These are phyloP conservation scores for Pteropus rufus DNA, from an alignment of 2,797 vertebrate genomes.

Conservation along the genomic window DNA sequence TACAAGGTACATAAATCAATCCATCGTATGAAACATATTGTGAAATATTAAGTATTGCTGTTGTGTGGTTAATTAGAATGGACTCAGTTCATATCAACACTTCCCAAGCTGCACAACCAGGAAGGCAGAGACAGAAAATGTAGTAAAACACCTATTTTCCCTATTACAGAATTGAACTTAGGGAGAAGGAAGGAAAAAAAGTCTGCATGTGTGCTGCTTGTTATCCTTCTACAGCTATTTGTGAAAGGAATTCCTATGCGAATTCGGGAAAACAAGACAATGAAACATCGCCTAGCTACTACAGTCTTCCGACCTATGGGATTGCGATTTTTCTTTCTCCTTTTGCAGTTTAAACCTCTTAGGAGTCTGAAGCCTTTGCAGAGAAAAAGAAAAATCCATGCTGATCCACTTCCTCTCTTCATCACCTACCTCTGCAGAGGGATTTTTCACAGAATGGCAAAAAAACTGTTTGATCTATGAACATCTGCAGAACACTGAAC, in stretches of 20 bases:
- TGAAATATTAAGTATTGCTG: not conserved
- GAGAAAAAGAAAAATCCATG: not conserved
- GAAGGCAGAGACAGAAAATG: not conserved
- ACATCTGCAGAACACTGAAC: not conserved
- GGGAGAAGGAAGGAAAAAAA: not conserved
- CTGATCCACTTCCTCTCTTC: not conserved
- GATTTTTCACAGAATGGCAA: not conserved
- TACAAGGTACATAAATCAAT: not conserved
- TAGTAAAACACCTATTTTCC: not conserved
- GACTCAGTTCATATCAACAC: not conserved
- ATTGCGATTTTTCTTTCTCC: not conserved
- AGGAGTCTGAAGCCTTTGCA: not conserved
- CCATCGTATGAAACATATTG: not conserved
- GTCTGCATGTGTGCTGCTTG: not conserved
- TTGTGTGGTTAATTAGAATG: not conserved
- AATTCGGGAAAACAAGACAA: not conserved
- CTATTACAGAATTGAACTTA: rapidly evolving
- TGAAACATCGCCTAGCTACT: not conserved
- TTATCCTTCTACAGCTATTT: not conserved
- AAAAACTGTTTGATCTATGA: not conserved
- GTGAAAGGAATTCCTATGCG: not conserved
- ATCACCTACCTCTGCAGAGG: not conserved
- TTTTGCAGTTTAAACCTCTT: not conserved
- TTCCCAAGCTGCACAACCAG: not conserved
- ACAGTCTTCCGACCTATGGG: not conserved